phyloP scores from a whole-genome alignment of 64 coral and sea anemone genomes.

The Acropora yongei region DNA sequence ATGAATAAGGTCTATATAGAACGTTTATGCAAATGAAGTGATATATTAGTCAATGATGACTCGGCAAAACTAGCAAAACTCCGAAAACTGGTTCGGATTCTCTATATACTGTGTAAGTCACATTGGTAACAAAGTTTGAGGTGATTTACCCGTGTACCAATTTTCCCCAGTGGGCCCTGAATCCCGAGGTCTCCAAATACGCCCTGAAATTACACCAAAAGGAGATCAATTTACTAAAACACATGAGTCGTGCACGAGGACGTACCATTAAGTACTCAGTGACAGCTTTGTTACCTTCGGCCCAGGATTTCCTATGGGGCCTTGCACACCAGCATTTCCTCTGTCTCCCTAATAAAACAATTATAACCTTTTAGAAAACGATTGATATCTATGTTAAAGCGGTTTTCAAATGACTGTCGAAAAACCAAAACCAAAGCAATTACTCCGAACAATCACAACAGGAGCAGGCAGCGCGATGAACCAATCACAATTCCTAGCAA shows the following conservation, averaged over 20 bases:
- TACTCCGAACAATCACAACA: too few species aligned
- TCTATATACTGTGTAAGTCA: too few species aligned
- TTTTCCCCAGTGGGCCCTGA: slow-evolving; percentile 17
- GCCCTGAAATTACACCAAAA: slow-evolving; percentile 3
- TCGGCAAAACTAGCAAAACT: too few species aligned
- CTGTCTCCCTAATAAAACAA: slow-evolving; percentile 8
- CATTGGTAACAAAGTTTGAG: background rate
- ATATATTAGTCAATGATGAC: too few species aligned
- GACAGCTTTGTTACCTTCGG: slow-evolving; percentile 8
- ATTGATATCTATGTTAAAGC: background rate
- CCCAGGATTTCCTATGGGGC: slow-evolving; percentile 38
- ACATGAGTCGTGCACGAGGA: background rate
- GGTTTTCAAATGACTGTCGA: too few species aligned
- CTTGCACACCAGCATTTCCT: slow-evolving; percentile 14
- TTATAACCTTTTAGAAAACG: background rate
- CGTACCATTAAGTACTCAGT: background rate
- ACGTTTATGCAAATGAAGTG: too few species aligned
- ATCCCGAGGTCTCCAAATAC: slow-evolving; percentile 30
- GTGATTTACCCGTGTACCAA: slow-evolving; percentile 14
- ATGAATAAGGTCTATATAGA: background rate
- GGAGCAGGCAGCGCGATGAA: too few species aligned
- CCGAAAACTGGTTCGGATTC: too few species aligned
- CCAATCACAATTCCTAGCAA: too few species aligned
- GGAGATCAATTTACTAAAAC: background rate
- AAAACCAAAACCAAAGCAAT: too few species aligned